Conservation (phyloP, 2,113 vertebrate genomes). For the Solea solea region DNA sequence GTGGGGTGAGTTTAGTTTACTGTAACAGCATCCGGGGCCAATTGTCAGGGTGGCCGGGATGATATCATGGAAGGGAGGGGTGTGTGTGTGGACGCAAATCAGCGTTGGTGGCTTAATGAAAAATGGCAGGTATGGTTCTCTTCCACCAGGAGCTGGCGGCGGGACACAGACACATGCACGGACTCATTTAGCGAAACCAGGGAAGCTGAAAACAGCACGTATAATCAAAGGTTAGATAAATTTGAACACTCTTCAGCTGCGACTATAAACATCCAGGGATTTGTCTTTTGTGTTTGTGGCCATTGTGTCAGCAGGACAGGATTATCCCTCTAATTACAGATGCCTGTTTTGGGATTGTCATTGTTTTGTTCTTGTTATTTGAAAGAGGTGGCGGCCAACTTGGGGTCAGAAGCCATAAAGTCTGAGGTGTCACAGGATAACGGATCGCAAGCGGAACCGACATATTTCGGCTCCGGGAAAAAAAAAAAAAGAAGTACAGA, state of each 20-base stretch:
- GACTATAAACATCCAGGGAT: constrained; percentile 26
- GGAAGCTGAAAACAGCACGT: constrained; percentile 5
- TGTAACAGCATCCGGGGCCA: constrained; percentile 55
- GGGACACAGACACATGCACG: constrained; percentile 28
- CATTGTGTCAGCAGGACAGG: constrained; percentile 19
- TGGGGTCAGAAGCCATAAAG: neutral
- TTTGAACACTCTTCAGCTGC: constrained; percentile 12
- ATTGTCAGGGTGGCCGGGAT: constrained; percentile 66
- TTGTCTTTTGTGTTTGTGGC: constrained; percentile 7
- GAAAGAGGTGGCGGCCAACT: neutral
- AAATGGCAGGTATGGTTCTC: constrained; percentile 67
- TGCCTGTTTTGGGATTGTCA: constrained; percentile 12
- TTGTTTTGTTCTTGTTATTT: constrained; percentile 25
- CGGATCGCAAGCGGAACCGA: neutral
- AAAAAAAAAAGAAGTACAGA: neutral
- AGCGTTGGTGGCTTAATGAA: constrained; percentile 61
- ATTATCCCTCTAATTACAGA: constrained; percentile 28
- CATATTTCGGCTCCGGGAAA: neutral
- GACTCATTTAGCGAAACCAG: constrained; percentile 31
- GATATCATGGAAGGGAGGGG: constrained; percentile 75
- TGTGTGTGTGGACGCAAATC: constrained; percentile 54
- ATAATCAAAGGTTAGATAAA: constrained; percentile 37
- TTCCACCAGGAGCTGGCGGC: constrained; percentile 40
- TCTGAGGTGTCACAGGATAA: neutral
- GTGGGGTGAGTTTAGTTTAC: constrained; percentile 58